A percentile compares a stretch with the other conserved stretches of the same genome.
These are phyloP conservation scores for Ectropis grisescens DNA, from an alignment of 1,140 invertebrate species.

Conservation along the genomic window DNA sequence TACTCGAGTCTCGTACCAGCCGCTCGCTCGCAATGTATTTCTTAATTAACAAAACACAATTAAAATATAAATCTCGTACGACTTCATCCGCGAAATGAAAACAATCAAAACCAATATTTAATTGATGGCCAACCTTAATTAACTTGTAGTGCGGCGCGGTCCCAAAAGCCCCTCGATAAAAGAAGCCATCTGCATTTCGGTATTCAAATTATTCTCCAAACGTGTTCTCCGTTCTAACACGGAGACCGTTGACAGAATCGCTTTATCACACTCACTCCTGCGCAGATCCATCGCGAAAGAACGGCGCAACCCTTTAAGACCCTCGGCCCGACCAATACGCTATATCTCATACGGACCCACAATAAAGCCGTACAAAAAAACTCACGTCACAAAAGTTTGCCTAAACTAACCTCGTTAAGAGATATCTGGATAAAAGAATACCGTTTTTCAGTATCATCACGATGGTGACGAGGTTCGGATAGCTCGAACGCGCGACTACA, in stretches of 20 bases:
- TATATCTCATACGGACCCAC: conserved; percentile 51
- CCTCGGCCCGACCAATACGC: conserved; percentile 44
- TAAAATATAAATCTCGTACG: conserved; percentile 46
- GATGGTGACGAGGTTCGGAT: conserved; percentile 58
- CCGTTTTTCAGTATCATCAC: conserved; percentile 67
- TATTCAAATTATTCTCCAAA: conserved; percentile 69
- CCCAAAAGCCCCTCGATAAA: conserved; percentile 48
- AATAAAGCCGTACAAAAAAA: conserved; percentile 59
- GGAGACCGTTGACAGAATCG: conserved; percentile 31
- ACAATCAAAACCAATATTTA: conserved; percentile 64
- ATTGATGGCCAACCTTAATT: conserved; percentile 69
- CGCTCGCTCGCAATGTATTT: conserved; percentile 13
- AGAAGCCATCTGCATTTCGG: conserved; percentile 67
- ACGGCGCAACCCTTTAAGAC: conserved; percentile 36
- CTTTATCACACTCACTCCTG: conserved; percentile 58
- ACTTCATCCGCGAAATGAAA: conserved; percentile 55
- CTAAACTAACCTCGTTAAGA: conserved; percentile 69
- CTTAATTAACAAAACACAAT: conserved; percentile 44
- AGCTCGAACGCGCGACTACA: conserved; percentile 37
- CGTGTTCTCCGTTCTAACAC: conserved; percentile 49
- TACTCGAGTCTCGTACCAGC: conserved; percentile 9
- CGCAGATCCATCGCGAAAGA: conserved; percentile 34
- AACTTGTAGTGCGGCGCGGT: conserved; percentile 60
- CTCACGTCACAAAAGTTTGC: conserved; percentile 67
- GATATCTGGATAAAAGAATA: conserved; percentile 69